phyloP scores from a whole-genome alignment of 2,797 vertebrate genomes.

The Melanitta fusca region DNA sequence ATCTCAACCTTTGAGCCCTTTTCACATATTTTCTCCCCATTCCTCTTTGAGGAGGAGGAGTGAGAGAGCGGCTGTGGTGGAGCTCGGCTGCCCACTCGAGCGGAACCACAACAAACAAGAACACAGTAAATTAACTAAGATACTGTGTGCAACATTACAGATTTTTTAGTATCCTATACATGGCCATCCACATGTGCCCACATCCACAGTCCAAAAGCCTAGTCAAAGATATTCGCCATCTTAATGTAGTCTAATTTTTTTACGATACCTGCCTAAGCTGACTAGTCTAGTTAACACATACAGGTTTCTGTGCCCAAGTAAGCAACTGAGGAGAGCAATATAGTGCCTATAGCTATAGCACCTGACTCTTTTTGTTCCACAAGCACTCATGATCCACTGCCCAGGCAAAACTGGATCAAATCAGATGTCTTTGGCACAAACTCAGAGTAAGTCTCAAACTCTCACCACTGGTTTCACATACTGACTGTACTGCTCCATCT shows the following conservation, averaged over 20 bases:
- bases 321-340: not conserved
- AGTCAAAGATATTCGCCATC: not conserved
- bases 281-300: not conserved
- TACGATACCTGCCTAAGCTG: not conserved
- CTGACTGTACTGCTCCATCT: not conserved
- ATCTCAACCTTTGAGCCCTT: too few relatives aligned
- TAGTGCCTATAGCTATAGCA: not conserved
- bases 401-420: not conserved
- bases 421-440: not conserved
- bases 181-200: not conserved
- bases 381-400: not conserved
- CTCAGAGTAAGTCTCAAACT: not conserved
- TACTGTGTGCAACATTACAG: not conserved
- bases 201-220: not conserved
- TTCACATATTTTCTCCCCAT: too few relatives aligned
- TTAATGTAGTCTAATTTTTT: not conserved
- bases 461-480: not conserved
- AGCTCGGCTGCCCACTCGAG: too few relatives aligned
- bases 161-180: not conserved
- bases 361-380: not conserved
- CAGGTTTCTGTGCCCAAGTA: not conserved
- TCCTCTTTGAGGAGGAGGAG: too few relatives aligned
- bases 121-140: not conserved
- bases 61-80: too few relatives aligned
- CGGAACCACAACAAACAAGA: too few relatives aligned